Evolutionary conservation across 2,113 vertebrate genomes (phyloP), one percentile per base, ranked within the genome.

Genomic region (Galeopterus variegatus): DNA sequence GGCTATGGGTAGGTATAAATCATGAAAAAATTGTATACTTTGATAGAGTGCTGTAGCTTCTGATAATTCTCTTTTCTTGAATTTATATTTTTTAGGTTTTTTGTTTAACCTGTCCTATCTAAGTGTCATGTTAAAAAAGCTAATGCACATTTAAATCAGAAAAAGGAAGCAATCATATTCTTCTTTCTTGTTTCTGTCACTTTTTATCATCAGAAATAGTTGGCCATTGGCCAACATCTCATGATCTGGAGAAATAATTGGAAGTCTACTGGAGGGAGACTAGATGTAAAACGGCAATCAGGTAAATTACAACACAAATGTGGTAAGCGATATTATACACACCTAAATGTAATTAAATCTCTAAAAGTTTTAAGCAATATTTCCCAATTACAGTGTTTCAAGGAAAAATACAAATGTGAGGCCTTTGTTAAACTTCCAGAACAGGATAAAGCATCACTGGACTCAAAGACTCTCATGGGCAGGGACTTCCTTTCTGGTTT

Each of bases 181-280:
- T 72, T 69, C 54, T 93, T 89, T 83, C 24, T 60, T 52, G n/a
- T 90, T 95, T 96, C 33, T 95, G 36, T 85, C 21, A 77, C 33
- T 65, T 93, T 94, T 48, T 94, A 48, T 92, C n/a, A 52, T 88
- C 56, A 93, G 82, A 73, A 85, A 64, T 52, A 95, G 33, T 19
- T 93, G 73, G 85, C n/a, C 23, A 26, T 83, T 94, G 92, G 54
- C 15, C 31, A 93, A 14, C 19, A 86, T 70, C n/a, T 82, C 56
- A 95, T 73, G 56, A 91, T 88, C 88, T 87, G 75, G 41, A 94
- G 88, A 90, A 88, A 62, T 77, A 88, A 65, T 54, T 90, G 64
- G 8, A 88, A 65, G 31, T 94, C 50, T 76, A 73, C 14, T 0
- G 4, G n/a, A 91, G 76, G 41, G 19, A 76, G 50, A 79, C 52